Conservation (phyloP, 1,140 invertebrate species). For the Holcopasites calliopsidis region DNA sequence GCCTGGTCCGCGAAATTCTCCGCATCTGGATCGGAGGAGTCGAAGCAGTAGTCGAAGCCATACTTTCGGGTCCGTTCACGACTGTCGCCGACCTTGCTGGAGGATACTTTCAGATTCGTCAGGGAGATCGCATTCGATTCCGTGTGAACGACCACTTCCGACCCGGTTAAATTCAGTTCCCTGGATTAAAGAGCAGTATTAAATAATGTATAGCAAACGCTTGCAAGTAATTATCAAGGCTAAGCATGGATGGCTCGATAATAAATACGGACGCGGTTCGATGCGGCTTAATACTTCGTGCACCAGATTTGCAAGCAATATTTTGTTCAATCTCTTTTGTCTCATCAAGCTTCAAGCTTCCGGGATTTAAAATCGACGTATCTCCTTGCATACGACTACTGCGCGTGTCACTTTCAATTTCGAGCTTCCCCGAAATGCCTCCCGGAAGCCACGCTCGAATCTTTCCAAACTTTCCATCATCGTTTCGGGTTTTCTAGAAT, state of each 20-base stretch:
- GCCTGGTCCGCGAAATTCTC: conserved; percentile 83
- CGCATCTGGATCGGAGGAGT: conserved; percentile 80
- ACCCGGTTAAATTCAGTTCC: conserved; percentile 65
- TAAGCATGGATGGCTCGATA: too few species aligned
- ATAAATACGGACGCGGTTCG: too few species aligned
- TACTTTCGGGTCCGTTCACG: conserved; percentile 84
- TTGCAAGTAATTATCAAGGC: background rate
- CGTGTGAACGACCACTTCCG: conserved; percentile 63
- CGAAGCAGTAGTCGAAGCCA: conserved; percentile 87
- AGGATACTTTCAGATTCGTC: conserved; percentile 81
- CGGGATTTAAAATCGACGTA: background rate
- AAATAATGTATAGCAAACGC: too few species aligned
- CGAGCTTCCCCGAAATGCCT: background rate
- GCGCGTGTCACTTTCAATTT: background rate
- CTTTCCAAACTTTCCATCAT: background rate
- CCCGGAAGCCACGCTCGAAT: background rate
- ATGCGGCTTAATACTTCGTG: too few species aligned
- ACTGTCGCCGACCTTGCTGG: conserved; percentile 83
- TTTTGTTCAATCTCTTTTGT: too few species aligned
- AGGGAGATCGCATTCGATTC: conserved; percentile 63
- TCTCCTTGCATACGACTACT: background rate
- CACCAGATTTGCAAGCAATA: too few species aligned
- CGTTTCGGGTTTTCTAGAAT: background rate
- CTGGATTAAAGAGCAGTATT: conserved; percentile 52
- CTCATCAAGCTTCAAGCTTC: background rate